A percentile compares a stretch with the other conserved stretches of the same genome.
Conservation (phyloP, 2,113 vertebrate species). For the Archocentrus centrarchus region DNA sequence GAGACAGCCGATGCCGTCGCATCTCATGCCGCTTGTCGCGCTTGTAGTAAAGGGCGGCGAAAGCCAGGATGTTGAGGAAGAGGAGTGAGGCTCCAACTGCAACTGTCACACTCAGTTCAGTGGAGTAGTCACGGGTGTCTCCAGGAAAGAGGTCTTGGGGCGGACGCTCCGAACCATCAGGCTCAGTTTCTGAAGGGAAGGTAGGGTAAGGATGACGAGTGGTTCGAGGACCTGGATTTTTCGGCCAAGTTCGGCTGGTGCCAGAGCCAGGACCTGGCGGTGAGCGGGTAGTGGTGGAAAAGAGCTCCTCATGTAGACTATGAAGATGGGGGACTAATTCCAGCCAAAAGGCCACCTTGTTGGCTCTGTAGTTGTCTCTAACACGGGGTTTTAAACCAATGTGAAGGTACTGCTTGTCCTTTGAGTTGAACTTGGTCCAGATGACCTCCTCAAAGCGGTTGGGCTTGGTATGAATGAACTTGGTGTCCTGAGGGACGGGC, state of each 20-base stretch:
- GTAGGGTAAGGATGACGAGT: constrained; percentile 85
- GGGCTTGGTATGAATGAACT: constrained; percentile 95
- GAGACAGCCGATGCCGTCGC: constrained; percentile 86
- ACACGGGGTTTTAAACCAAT: constrained; percentile 92
- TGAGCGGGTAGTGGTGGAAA: constrained; percentile 83
- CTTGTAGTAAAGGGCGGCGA: constrained; percentile 94
- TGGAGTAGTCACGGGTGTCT: constrained; percentile 91
- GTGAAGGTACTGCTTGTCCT: constrained; percentile 95
- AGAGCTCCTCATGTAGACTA: constrained; percentile 84
- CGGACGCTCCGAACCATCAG: constrained; percentile 81
- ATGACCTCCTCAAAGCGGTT: constrained; percentile 95
- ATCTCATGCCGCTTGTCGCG: constrained; percentile 91
- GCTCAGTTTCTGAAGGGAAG: constrained; percentile 79
- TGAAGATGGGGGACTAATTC: constrained; percentile 93
- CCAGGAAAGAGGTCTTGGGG: constrained; percentile 84
- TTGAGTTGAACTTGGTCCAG: constrained; percentile 95
- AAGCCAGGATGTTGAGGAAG: constrained; percentile 94
- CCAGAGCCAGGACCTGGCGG: constrained; percentile 78
- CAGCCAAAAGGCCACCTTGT: constrained; percentile 95
- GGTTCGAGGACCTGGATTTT: constrained; percentile 73
- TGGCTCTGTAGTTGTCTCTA: constrained; percentile 91
- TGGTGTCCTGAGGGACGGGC: constrained; percentile 93
- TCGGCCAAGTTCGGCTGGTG: constrained; percentile 69
- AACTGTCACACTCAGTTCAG: constrained; percentile 91
- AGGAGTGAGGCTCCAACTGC: constrained; percentile 91